Percentiles rank a stretch among this genome's conserved stretches.
Evolutionary conservation across 1,140 invertebrate species (phyloP).

Genomic region (Aphis gossypii): DNA sequence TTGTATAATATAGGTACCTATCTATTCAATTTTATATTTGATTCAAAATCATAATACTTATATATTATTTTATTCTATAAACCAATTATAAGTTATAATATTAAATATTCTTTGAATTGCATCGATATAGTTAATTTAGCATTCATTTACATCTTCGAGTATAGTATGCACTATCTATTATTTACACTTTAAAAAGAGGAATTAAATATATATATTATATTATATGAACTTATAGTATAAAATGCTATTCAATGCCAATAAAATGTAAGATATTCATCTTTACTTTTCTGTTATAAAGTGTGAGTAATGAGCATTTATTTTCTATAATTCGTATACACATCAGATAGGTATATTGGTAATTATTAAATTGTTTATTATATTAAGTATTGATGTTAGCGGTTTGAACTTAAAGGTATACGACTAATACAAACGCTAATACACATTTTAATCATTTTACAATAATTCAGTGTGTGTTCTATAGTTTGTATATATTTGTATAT

Average conservation of each 20-base stretch:
- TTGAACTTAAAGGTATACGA: background rate
- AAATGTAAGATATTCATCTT: background rate
- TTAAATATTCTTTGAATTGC: too few species aligned
- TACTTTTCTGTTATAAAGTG: too few species aligned
- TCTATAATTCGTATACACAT: background rate
- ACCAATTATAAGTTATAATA: too few species aligned
- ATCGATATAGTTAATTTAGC: background rate
- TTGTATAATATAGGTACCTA: too few species aligned
- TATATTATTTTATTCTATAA: too few species aligned
- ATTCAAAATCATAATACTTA: too few species aligned
- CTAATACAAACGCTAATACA: background rate
- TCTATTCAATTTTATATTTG: too few species aligned
- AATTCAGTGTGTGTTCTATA: too few species aligned
- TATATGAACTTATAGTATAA: background rate
- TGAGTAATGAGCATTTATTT: background rate
- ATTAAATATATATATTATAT: background rate
- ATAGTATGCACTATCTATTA: too few species aligned
- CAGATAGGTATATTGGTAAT: too few species aligned
- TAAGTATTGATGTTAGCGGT: background rate
- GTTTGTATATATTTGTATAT: too few species aligned
- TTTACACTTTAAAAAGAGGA: background rate
- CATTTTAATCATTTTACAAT: too few species aligned
- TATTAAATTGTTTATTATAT: background rate
- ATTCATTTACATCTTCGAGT: background rate
- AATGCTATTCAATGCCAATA: background rate